Base-by-base conservation (phyloP, 1,140 invertebrate species). In the Leucophenga varia region DNA sequence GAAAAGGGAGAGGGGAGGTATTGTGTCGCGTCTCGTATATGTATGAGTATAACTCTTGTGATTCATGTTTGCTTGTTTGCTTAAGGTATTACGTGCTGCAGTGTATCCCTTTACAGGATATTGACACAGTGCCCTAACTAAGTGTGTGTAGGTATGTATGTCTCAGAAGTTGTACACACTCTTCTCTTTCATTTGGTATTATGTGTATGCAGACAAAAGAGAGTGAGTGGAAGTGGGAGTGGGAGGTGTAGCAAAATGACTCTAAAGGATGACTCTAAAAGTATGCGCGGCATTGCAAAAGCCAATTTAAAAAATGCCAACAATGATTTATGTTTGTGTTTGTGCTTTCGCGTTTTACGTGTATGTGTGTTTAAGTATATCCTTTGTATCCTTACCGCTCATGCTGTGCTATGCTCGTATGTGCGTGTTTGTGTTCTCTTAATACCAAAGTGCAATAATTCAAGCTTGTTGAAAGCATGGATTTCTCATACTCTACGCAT, bases 241-340 rank as follows among this genome's bases (percentile, higher is more conserved):
- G 22, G n/a, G n/a, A 25, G 10, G 22, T 25, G 22, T 6, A 25
- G 22, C 22, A 25, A 25, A 25, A 25, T 6, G 10, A 25, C 5
- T 25, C 22, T 5, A 25, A 25, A 25, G 22, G 22, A 25, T 25
- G 22, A n/a, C n/a, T n/a, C n/a, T 25, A 25, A 25, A 25, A 25
- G 22, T 25, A 25, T 25, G 22, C 22, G 22, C 22, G 22, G 22
- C 22, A 25, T 25, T 5, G 43, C 55, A 54, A 61, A 65, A 65
- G 63, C 63, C 63, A 65, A 65, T 65, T 65, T 65, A 65, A 65
- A n/a, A 65, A 65, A 59, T 65, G 63, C 61, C 61, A 65, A 65
- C 63, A 67, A 65, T 65, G 63, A 65, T 65, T 65, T 65, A 65
- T 65, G 49, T 49, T 38, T 43, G 37, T 34, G 45, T 20, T 35